Evolutionary conservation across 2,113 vertebrate genomes (phyloP), one percentile per base, ranked within the genome.

Genomic region (Tamias sibiricus): DNA sequence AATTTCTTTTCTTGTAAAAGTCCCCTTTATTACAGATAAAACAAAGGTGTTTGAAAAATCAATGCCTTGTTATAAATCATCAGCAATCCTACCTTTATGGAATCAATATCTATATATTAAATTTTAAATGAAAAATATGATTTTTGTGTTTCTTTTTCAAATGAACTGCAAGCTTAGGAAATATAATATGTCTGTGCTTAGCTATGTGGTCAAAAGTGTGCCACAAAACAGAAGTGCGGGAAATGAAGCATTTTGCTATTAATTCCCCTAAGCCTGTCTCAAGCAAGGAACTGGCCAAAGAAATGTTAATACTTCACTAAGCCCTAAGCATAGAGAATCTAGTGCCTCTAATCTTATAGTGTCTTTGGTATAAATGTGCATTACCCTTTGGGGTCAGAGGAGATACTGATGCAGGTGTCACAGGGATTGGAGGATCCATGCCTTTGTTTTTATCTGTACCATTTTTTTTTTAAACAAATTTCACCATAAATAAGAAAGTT

Each of bases 291-390:
- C 92, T 83, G 59, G 30, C 42, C 69, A 83, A 92, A 96, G 49
- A 97, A 94, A 96, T 80, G 9, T 82, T 88, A 37, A 90, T 96
- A n/a, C 69, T 11, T 96, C 47, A 76, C 74, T 97, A 97, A 96
- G 6, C 87, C 91, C 17, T 66, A 4, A 17, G 40, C 64, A 81
- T 89, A 72, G 37, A 84, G 24, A 92, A 66, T 26, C 10, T 94
- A 87, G 10, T 24, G 9, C 81, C 91, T 89, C 42, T 97, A 95
- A 96, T 77, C 87, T 90, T 59, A 6, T 37, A 87, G 47, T 20
- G 14, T 30, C 42, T 91, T 95, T 94, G 75, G 26, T 75, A 59
- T 87, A 90, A 30, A 44, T 86, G 88, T 69, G n/a, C 84, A 52
- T 96, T 95, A 96, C 96, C 47, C 59, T 98, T 71, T 81, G 84